phyloP scores from a whole-genome alignment of 2,113 vertebrate genomes.

The Guaruba guarouba region DNA sequence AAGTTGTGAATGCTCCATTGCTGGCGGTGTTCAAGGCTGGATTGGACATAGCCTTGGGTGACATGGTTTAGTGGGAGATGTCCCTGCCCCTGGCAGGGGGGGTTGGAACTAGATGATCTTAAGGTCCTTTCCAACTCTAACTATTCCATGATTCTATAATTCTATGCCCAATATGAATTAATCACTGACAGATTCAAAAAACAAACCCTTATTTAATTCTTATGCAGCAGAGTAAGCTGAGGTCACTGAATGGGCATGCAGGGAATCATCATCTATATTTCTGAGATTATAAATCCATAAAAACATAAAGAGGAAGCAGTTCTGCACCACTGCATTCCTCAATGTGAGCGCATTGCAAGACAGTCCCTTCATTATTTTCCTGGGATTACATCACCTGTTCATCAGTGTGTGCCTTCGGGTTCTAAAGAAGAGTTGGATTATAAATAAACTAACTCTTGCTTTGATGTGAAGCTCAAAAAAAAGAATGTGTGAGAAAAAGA shows the following conservation, averaged over 20 bases:
- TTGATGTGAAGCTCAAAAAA: not conserved
- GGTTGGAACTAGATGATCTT: too few relatives aligned
- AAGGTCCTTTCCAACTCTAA: too few relatives aligned
- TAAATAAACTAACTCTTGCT: not conserved
- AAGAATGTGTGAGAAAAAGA: not conserved
- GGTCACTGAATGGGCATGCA: not conserved
- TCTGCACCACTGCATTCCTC: not conserved
- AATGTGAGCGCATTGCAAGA: not conserved
- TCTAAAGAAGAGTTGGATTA: not conserved
- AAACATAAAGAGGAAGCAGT: not conserved
- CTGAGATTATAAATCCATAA: not conserved
- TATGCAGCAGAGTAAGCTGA: not conserved
- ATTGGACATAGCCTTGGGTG: too few relatives aligned
- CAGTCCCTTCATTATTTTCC: not conserved
- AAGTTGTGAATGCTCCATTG: too few relatives aligned
- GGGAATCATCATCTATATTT: not conserved
- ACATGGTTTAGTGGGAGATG: too few relatives aligned
- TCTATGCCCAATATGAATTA: not conserved
- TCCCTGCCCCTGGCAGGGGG: too few relatives aligned
- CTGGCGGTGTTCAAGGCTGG: too few relatives aligned
- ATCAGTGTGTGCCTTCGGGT: not conserved
- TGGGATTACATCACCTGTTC: not conserved
- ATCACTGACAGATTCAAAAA: not conserved
- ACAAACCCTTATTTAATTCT: rapidly evolving
- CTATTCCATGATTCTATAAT: too few relatives aligned